Evolutionary conservation across 1,140 invertebrate species (phyloP).

Genomic region (Thaumetopoea pityocampa): DNA sequence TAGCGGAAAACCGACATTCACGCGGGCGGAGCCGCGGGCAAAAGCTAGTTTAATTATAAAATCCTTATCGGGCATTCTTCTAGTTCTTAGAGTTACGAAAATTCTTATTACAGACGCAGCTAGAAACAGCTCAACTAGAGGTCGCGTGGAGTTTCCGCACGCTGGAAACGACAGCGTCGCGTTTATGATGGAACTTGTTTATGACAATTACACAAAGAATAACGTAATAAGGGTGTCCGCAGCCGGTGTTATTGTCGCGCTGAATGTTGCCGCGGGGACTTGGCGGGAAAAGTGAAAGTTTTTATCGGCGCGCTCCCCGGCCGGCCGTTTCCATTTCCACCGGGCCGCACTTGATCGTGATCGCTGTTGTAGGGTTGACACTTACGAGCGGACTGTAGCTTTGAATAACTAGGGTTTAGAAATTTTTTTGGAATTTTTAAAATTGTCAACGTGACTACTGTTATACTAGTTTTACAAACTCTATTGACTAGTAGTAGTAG

Average conservation of each 20-base stretch:
- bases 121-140: background rate
- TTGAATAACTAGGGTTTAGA: no score
- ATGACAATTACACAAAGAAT: slow-evolving; percentile 45
- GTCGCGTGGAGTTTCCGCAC: background rate
- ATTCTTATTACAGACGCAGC: no score
- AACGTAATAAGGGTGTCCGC: slow-evolving; percentile 46
- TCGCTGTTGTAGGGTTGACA: slow-evolving; percentile 46
- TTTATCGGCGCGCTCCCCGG: slow-evolving; percentile 60
- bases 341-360: slow-evolving; percentile 54
- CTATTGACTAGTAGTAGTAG: no score
- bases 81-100: no score
- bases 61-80: no score
- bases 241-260: slow-evolving; percentile 40
- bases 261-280: slow-evolving; percentile 55
- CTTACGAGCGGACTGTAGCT: no score
- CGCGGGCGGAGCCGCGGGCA: no score
- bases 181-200: slow-evolving; percentile 34
- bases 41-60: no score
- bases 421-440: no score
- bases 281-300: slow-evolving; percentile 67
- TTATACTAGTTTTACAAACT: no score
- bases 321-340: slow-evolving; percentile 58
- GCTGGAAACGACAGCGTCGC: slow-evolving; percentile 8
- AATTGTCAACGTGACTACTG: no score
- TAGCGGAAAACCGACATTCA: no score